Evolutionary conservation across 2,888 invertebrate genomes (phyloP).

Genomic region (Mamestra brassicae): DNA sequence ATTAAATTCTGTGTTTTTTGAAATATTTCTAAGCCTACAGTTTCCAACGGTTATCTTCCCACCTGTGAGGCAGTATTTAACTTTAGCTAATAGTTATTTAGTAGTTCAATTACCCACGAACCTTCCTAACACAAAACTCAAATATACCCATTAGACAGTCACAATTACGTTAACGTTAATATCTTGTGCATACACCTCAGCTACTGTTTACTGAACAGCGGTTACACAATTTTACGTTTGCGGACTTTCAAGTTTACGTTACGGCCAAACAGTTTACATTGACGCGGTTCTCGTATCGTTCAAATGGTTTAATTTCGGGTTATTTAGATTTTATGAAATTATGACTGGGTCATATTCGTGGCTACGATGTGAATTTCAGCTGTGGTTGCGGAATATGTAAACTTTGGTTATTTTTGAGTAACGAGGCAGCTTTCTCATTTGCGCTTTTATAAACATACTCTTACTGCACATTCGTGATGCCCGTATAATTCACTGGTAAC

Average conservation of each 20-base stretch:
- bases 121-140: slow-evolving; percentile 39
- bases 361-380: slow-evolving; percentile 22
- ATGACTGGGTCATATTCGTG: slow-evolving; percentile 35
- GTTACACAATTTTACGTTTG: slow-evolving; percentile 61
- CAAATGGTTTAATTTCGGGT: slow-evolving; percentile 48
- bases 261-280: slow-evolving; percentile 51
- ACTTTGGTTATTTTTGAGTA: slow-evolving; percentile 34
- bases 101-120: slow-evolving; percentile 44
- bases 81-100: slow-evolving; percentile 43
- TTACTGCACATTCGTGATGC: not conserved
- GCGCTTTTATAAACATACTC: slow-evolving; percentile 1
- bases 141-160: slow-evolving; percentile 49
- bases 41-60: not conserved
- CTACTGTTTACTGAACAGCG: slow-evolving; percentile 51
- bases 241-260: slow-evolving; percentile 60
- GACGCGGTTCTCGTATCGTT: slow-evolving; percentile 31
- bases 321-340: slow-evolving; percentile 40
- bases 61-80: slow-evolving; percentile 12
- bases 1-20: not conserved
- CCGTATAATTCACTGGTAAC: not conserved
- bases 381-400: slow-evolving; percentile 38
- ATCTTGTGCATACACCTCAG: slow-evolving; percentile 41
- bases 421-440: not conserved
- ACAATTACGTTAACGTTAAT: slow-evolving; percentile 55
- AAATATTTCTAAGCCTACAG: not conserved